A percentile compares a stretch with the other conserved stretches of the same genome.
Evolutionary conservation across 2,113 vertebrate species (phyloP).

Genomic region (Calyptommatus sinebrachiatus): DNA sequence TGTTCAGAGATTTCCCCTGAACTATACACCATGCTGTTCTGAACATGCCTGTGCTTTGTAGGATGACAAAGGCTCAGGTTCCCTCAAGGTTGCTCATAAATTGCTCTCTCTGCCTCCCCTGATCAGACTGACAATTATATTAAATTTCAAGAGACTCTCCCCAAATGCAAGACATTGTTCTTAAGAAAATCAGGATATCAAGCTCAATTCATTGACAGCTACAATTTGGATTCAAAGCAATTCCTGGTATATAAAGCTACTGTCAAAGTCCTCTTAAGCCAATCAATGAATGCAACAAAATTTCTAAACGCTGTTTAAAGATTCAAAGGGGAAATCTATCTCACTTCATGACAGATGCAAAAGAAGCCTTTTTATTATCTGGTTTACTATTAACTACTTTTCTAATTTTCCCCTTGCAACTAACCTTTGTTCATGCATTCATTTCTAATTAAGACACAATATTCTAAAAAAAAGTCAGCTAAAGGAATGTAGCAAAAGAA

Average conservation of each 20-base stretch:
- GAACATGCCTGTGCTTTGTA: constrained; percentile 12
- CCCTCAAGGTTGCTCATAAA: constrained; percentile 1
- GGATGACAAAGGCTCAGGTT: neutral
- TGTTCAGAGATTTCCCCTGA: constrained; percentile 1
- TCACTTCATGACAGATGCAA: constrained; percentile 1
- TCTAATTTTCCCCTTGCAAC: constrained; percentile 12
- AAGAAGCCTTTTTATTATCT: constrained; percentile 17
- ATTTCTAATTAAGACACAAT: neutral
- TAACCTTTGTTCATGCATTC: constrained; percentile 8
- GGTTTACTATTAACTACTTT: constrained; percentile 18
- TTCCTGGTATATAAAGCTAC: constrained; percentile 39
- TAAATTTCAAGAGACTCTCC: constrained; percentile 10
- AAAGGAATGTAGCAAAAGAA: constrained; percentile 29
- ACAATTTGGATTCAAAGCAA: constrained; percentile 10
- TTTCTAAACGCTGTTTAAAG: constrained; percentile 23
- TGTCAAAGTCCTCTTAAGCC: neutral
- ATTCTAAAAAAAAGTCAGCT: neutral
- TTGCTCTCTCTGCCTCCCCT: neutral
- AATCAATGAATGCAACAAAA: constrained; percentile 10
- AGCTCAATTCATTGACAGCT: constrained; percentile 33
- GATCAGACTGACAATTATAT: constrained; percentile 12
- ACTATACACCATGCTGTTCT: neutral
- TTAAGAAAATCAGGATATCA: constrained; percentile 25
- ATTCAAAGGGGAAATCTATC: neutral
- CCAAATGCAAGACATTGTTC: neutral